Percentiles rank a stretch among this genome's conserved stretches.
phyloP scores from a whole-genome alignment of 2,888 invertebrate genomes.

The Dolichomitus sp. region DNA sequence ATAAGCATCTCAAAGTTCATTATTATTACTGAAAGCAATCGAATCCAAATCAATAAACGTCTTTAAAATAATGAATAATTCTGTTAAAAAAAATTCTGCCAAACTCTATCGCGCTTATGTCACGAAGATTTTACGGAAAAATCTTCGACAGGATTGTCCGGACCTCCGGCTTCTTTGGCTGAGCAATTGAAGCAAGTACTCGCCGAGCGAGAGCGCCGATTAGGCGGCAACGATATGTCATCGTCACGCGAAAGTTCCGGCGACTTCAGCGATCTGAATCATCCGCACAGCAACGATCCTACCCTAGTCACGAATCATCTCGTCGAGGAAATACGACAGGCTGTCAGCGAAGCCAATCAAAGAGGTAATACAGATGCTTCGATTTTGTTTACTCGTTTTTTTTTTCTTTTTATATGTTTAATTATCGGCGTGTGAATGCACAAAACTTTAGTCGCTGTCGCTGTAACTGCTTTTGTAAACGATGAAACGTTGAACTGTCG shows the following conservation, averaged over 20 bases:
- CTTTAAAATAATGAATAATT: background rate
- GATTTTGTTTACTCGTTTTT: conserved; percentile 1
- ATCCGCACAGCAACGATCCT: conserved; percentile 88
- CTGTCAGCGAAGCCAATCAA: conserved; percentile 95
- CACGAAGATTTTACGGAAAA: conserved; percentile 1
- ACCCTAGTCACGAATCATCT: conserved; percentile 93
- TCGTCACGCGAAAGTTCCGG: conserved; percentile 89
- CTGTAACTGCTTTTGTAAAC: conserved; percentile 62
- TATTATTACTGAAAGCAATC: background rate
- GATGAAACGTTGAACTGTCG: conserved; percentile 63
- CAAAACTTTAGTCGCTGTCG: conserved; percentile 57
- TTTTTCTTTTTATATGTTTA: background rate
- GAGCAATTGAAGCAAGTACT: conserved; percentile 95
- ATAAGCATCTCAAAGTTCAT: background rate
- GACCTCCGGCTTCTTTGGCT: conserved; percentile 93
- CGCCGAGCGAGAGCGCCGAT: conserved; percentile 93
- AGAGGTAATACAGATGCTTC: conserved; percentile 86
- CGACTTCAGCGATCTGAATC: conserved; percentile 89
- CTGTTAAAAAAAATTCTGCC: background rate
- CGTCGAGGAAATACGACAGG: conserved; percentile 95
- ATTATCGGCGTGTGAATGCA: conserved; percentile 37
- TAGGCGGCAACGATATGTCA: conserved; percentile 86
- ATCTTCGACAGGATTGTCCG: conserved; percentile 85
- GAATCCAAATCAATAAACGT: background rate
- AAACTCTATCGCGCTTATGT: background rate